These are phyloP conservation scores for Aromia moschata DNA, from an alignment of 2,888 invertebrate species.

Conservation along the genomic window DNA sequence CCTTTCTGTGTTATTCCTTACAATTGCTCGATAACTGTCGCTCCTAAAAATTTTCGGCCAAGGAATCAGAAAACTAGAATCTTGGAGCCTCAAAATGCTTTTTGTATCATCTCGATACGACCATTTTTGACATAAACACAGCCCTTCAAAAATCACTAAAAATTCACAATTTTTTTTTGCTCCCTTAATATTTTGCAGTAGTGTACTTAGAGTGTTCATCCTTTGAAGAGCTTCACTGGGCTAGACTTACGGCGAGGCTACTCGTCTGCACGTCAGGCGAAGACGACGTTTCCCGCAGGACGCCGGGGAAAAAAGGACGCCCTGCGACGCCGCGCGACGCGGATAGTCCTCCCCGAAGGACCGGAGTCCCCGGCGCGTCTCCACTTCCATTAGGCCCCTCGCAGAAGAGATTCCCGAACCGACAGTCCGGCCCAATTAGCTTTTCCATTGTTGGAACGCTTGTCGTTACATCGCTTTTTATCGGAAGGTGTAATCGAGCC, in stretches of 20 bases:
- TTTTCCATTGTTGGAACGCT: slow-evolving; percentile 13
- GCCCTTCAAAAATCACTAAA: too few species aligned
- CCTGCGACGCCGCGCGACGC: not conserved
- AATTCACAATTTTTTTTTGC: too few species aligned
- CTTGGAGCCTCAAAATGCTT: too few species aligned
- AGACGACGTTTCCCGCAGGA: not conserved
- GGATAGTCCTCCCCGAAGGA: not conserved
- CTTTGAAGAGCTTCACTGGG: too few species aligned
- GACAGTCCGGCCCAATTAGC: slow-evolving; percentile 16
- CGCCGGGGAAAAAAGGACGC: not conserved
- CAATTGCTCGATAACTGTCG: too few species aligned
- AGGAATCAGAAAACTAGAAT: too few species aligned
- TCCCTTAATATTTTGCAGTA: too few species aligned
- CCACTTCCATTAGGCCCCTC: slow-evolving; percentile 18
- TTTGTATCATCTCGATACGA: too few species aligned
- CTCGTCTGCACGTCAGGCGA: not conserved
- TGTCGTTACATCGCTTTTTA: slow-evolving; percentile 12
- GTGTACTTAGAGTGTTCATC: too few species aligned
- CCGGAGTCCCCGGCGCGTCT: slow-evolving; percentile 8
- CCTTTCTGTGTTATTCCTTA: too few species aligned
- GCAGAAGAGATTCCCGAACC: slow-evolving; percentile 9
- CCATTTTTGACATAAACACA: too few species aligned
- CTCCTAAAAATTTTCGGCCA: too few species aligned
- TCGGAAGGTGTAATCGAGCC: not conserved
- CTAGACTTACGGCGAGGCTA: not conserved